Percentiles rank a stretch among this genome's conserved stretches.
phyloP scores from a whole-genome alignment of 2,888 invertebrate species.

The Uloborus plumipes region DNA sequence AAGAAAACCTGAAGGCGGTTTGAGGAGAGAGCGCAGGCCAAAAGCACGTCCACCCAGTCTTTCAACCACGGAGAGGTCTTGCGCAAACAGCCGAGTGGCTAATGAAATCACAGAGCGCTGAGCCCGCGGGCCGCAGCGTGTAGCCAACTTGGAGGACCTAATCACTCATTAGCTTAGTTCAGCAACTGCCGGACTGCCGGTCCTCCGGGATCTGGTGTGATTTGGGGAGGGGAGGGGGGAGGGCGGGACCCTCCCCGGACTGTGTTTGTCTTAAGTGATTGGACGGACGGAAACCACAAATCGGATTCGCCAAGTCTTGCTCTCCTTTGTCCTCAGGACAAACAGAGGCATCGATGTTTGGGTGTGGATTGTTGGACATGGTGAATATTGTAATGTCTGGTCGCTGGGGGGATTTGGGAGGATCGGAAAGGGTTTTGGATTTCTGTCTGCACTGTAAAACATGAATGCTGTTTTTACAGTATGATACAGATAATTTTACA shows the following conservation, averaged over 20 bases:
- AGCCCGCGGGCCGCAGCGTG: slow-evolving; percentile 29
- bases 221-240: not conserved
- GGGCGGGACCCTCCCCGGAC: slow-evolving; percentile 19
- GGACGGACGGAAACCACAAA: slow-evolving; percentile 61
- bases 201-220: slow-evolving; percentile 42
- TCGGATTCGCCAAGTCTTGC: slow-evolving; percentile 40
- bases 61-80: no score
- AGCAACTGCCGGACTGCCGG: slow-evolving; percentile 46
- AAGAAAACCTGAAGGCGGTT: no score
- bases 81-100: slow-evolving; percentile 50
- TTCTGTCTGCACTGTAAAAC: no score
- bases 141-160: slow-evolving; percentile 56
- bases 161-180: slow-evolving; percentile 63
- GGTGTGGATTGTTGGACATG: no score
- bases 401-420: no score
- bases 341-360: not conserved
- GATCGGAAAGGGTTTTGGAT: no score
- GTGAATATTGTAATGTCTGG: no score
- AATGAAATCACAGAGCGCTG: slow-evolving; percentile 60
- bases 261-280: slow-evolving; percentile 63
- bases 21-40: no score
- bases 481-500: no score
- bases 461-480: no score
- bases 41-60: no score
- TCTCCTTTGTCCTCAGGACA: slow-evolving; percentile 15